Conservation (phyloP, 2,113 vertebrate species). For the Tinamus guttatus region DNA sequence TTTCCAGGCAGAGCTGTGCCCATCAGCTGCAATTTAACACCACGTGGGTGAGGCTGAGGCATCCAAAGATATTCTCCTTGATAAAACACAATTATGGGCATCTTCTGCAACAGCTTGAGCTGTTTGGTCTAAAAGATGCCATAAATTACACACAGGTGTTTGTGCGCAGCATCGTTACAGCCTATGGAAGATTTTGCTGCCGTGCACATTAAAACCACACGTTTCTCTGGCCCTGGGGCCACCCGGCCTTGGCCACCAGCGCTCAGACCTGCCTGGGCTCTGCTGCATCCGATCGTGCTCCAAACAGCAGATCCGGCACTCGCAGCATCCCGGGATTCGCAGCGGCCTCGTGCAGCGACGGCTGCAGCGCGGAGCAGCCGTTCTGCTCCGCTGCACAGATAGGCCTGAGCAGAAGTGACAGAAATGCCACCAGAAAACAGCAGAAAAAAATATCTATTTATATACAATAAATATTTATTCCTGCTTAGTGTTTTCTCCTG, state of each 20-base stretch:
- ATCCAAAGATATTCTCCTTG: neutral
- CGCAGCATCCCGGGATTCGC: neutral
- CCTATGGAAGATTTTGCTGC: neutral
- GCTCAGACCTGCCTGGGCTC: neutral
- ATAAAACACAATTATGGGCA: too few species aligned
- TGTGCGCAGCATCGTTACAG: neutral
- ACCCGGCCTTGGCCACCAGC: too few species aligned
- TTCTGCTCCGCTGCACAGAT: neutral
- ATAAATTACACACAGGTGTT: rapidly evolving
- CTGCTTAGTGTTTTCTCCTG: neutral
- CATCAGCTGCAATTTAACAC: rapidly evolving
- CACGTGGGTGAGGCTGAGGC: neutral
- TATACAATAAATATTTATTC: slow-evolving; percentile 21
- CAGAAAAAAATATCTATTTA: neutral
- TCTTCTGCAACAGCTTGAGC: neutral
- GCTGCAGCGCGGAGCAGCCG: rapidly evolving
- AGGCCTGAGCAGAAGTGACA: neutral
- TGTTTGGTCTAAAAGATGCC: neutral
- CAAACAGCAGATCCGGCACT: neutral
- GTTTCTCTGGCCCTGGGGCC: neutral
- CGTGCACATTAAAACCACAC: neutral
- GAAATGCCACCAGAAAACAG: neutral
- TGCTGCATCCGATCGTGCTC: rapidly evolving
- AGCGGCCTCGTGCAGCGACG: neutral
- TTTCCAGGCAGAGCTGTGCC: too few species aligned